Evolutionary conservation across 2,113 vertebrate species (phyloP).

Genomic region (Dromas ardeola): DNA sequence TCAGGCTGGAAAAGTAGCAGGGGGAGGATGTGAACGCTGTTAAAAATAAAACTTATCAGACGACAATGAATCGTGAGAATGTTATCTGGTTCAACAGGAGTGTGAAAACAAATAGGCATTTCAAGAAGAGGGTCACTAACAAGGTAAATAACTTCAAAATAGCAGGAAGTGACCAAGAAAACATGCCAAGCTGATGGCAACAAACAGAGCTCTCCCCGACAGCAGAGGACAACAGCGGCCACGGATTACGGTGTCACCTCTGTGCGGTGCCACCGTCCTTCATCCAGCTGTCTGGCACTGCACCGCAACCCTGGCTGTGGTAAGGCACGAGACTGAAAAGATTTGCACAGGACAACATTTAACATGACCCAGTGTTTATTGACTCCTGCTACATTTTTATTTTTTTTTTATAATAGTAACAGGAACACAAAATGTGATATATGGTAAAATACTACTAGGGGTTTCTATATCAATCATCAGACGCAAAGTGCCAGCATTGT

Average conservation of each 20-base stretch:
- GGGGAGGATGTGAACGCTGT: conserved; percentile 39
- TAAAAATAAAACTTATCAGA: conserved; percentile 77
- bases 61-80: conserved; percentile 61
- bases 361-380: conserved; percentile 64
- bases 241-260: neutral
- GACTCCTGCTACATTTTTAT: neutral
- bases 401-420: neutral
- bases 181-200: neutral
- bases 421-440: conserved; percentile 37
- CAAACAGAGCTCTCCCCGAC: neutral
- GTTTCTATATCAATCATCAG: neutral
- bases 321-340: neutral
- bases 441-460: neutral
- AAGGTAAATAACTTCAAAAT: conserved; percentile 72
- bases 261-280: neutral
- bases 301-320: neutral
- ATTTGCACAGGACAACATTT: conserved; percentile 20
- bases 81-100: conserved; percentile 70
- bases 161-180: conserved; percentile 58
- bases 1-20: neutral
- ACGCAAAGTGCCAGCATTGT: conserved; percentile 66
- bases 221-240: neutral
- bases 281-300: neutral
- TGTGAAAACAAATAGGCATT: conserved; percentile 46
- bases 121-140: conserved; percentile 53